Conservation (phyloP, 2,113 vertebrate genomes). For the Psephotus haematonotus region DNA sequence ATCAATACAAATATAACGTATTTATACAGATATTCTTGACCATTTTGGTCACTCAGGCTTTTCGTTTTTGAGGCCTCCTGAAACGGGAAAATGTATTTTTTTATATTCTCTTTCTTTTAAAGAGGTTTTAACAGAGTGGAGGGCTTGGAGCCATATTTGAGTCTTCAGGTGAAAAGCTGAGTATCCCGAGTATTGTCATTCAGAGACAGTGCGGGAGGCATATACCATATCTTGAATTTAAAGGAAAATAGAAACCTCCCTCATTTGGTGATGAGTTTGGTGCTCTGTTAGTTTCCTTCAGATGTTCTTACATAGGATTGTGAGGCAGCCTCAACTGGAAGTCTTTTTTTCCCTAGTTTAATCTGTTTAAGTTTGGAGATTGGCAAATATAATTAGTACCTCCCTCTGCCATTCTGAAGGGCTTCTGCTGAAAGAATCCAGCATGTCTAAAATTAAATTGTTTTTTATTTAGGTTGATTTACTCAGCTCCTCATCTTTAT, state of each 20-base stretch:
- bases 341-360: neutral
- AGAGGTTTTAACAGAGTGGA: neutral
- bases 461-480: constrained; percentile 27
- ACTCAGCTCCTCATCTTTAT: neutral
- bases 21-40: neutral
- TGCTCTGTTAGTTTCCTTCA: neutral
- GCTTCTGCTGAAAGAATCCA: neutral
- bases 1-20: neutral
- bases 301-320: neutral
- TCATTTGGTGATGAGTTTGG: neutral
- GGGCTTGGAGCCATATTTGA: neutral
- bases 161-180: neutral
- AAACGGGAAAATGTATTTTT: neutral
- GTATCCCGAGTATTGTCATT: neutral
- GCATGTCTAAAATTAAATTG: neutral
- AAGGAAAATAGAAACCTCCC: neutral
- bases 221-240: neutral
- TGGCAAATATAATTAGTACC: neutral
- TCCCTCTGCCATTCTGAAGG: neutral
- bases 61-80: neutral
- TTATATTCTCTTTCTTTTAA: neutral
- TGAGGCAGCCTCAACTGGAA: neutral
- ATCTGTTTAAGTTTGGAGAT: neutral
- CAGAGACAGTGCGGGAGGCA: neutral
- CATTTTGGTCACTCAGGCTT: neutral